A percentile compares a stretch with the other conserved stretches of the same genome.
Conservation (phyloP, 2,797 vertebrate species). For the Fringilla coelebs region DNA sequence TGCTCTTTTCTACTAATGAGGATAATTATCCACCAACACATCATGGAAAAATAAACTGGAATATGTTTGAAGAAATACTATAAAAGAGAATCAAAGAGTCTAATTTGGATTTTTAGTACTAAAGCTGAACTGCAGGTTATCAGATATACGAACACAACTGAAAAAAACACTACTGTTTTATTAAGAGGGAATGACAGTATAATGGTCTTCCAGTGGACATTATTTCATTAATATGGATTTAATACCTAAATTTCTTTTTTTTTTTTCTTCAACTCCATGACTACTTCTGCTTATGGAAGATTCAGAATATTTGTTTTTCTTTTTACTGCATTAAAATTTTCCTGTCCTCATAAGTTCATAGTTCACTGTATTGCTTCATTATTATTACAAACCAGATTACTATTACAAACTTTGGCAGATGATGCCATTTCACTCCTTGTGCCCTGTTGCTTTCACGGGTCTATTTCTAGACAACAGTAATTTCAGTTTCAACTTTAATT, state of each 20-base stretch:
- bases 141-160: neutral
- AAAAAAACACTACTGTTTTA: neutral
- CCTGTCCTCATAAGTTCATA: neutral
- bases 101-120: neutral
- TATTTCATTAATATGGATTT: neutral
- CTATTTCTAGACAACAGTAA: neutral
- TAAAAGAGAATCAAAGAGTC: neutral
- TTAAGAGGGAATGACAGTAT: neutral
- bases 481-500: neutral
- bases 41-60: neutral
- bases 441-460: fast-evolving
- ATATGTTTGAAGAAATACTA: neutral
- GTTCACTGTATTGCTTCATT: neutral
- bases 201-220: neutral
- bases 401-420: neutral
- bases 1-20: neutral
- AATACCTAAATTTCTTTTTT: neutral
- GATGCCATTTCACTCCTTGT: neutral
- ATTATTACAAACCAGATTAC: neutral
- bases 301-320: neutral
- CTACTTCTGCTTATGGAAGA: neutral
- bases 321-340: neutral
- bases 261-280: neutral
- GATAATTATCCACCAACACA: neutral
- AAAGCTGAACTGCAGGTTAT: neutral